Evolutionary conservation across 2,888 invertebrate genomes (phyloP).

Genomic region (Oscheius sp.): DNA sequence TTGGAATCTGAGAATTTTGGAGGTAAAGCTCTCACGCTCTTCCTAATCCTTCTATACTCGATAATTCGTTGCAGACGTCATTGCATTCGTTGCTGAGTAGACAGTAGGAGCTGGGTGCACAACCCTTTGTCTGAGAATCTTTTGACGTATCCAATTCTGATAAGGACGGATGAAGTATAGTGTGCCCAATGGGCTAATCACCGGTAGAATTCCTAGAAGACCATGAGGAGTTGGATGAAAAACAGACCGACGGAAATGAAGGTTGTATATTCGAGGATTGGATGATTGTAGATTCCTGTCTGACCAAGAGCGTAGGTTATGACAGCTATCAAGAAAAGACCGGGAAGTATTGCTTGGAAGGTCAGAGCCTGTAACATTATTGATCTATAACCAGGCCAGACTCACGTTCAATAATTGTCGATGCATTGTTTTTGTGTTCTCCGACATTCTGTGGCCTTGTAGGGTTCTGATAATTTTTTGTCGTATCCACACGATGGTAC

Average conservation of each 20-base stretch:
- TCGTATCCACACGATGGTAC: slow-evolving; percentile 36
- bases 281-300: slow-evolving; percentile 40
- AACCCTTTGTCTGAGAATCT: neutral
- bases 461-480: slow-evolving; percentile 32
- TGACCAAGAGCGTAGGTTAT: slow-evolving; percentile 41
- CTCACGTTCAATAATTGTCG: slow-evolving; percentile 39
- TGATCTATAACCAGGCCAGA: neutral
- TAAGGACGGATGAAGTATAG: slow-evolving; percentile 42
- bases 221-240: neutral
- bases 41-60: too few species aligned
- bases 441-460: slow-evolving; percentile 33
- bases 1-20: too few species aligned
- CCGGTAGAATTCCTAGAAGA: slow-evolving; percentile 29
- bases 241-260: slow-evolving; percentile 29
- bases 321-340: slow-evolving; percentile 39
- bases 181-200: slow-evolving; percentile 37
- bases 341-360: slow-evolving; percentile 31
- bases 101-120: neutral
- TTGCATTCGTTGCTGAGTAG: slow-evolving; percentile 1
- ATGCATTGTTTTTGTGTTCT: slow-evolving; percentile 41
- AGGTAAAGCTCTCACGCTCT: too few species aligned
- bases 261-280: slow-evolving; percentile 37
- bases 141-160: slow-evolving; percentile 26
- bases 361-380: slow-evolving; percentile 22
- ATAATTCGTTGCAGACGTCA: too few species aligned